Conservation (phyloP, 2,888 invertebrate genomes). For the Andrena praecox region DNA sequence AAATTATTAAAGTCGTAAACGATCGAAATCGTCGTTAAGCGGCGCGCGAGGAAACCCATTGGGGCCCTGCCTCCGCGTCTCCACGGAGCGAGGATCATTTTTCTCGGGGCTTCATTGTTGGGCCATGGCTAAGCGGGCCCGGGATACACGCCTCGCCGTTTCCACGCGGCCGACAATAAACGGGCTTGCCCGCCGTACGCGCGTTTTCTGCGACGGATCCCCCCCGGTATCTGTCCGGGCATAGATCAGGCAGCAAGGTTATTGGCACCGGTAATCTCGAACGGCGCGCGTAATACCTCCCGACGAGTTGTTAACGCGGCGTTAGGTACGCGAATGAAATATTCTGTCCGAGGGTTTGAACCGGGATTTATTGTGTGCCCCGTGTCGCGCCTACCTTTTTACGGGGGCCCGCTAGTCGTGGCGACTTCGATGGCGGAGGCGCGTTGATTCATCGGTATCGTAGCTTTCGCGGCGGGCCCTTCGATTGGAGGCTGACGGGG, state of each 20-base stretch:
- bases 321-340: conserved; percentile 41
- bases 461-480: background rate
- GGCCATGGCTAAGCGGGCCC: conserved; percentile 47
- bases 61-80: conserved; percentile 66
- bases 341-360: conserved; percentile 11
- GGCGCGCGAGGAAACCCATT: conserved; percentile 80
- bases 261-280: conserved; percentile 57
- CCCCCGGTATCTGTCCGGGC: background rate
- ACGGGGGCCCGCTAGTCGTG: conserved; percentile 4
- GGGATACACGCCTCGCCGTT: conserved; percentile 41
- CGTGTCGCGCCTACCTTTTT: conserved; percentile 13
- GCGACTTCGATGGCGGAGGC: background rate
- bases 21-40: conserved; percentile 84
- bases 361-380: conserved; percentile 32
- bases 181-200: conserved; percentile 48
- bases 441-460: conserved; percentile 7
- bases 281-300: conserved; percentile 30
- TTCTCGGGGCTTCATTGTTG: conserved; percentile 71
- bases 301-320: conserved; percentile 58
- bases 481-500: too few relatives aligned
- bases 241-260: conserved; percentile 54
- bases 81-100: conserved; percentile 68
- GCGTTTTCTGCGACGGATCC: conserved; percentile 40
- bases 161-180: conserved; percentile 56
- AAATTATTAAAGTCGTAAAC: conserved; percentile 85